Percentiles rank a stretch among this genome's conserved stretches.
These are phyloP conservation scores for Salpingus planirostris DNA, from an alignment of 2,888 invertebrate genomes.

Conservation along the genomic window DNA sequence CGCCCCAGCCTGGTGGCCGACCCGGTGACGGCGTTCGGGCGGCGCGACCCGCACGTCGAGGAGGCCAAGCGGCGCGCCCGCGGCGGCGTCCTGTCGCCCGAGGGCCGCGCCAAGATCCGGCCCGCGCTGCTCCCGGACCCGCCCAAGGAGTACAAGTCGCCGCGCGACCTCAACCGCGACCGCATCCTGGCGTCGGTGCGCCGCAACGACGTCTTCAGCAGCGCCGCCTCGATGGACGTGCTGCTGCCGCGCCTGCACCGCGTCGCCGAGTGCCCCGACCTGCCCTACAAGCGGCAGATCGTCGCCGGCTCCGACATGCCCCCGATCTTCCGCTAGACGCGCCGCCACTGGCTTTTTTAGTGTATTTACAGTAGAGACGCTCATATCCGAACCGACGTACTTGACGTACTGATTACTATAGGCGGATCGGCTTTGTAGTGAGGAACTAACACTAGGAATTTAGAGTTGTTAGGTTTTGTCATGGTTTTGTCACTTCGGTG, in stretches of 20 bases:
- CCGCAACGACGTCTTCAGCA: slow-evolving; percentile 47
- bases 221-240: slow-evolving; percentile 53
- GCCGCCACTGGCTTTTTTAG: no score
- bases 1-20: slow-evolving; percentile 77
- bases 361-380: no score
- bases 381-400: no score
- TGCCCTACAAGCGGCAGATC: slow-evolving; percentile 43
- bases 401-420: no score
- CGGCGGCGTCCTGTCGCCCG: slow-evolving; percentile 45
- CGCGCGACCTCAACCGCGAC: slow-evolving; percentile 56
- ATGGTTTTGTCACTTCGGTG: no score
- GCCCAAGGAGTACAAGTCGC: slow-evolving; percentile 58
- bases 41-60: slow-evolving; percentile 40
- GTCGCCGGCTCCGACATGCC: slow-evolving; percentile 41
- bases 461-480: no score
- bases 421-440: no score
- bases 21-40: slow-evolving; percentile 78
- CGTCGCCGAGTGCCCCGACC: slow-evolving; percentile 41
- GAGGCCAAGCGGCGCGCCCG: slow-evolving; percentile 9
- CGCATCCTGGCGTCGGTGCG: slow-evolving; percentile 53
- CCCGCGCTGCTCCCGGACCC: slow-evolving; percentile 51
- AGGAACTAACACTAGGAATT: no score
- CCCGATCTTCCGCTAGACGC: slow-evolving; percentile 23
- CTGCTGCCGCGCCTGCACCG: slow-evolving; percentile 54
- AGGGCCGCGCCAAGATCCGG: slow-evolving; percentile 54